Base-by-base conservation (phyloP, 2,888 invertebrate species). In the Cheilosia grossa region DNA sequence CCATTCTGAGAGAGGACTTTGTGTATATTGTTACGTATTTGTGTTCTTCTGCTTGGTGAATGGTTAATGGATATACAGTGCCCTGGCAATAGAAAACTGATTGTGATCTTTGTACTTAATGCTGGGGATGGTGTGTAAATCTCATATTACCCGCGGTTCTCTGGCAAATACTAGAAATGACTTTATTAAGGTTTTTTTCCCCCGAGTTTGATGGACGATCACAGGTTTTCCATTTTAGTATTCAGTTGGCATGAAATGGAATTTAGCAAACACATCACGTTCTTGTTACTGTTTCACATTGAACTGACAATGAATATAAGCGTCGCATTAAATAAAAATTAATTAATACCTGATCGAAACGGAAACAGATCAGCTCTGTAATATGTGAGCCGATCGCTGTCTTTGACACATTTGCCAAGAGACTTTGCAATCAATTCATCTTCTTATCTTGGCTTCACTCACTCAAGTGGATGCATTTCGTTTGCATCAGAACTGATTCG, bases 231-330 rank as follows among this genome's bases (percentile, higher is more conserved):
- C 21, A 33, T 21, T 19, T 66, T 42, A 51, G 37, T 66, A 66
- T 66, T 66, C 66, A 30, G 51, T 51, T n/a, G 24, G 15, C 15
- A 13, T 37, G 4, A 13, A 4, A n/a, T 17, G 42, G 37, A 37
- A 51, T 21, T 66, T 44, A 33, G 37, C 15, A 66, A 66, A 51
- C 9, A 15, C 13, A 19, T 49, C 66, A 66, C 66, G 66, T 51
- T 33, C 21, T 40, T 1, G 37, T 37, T 53, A 51, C 27, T 49
- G 66, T 53, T 19, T 33, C 30, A 51, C 37, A 37, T 27, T 42
- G 24, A 21, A 51, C 24, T 51, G 10, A 21, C 49, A 49, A 13
- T 21, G 49, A 21, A 49, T 13, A 49, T 49, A 21, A 13, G 4
- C 13, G 9, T 19, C 10, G 9, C 2, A 27, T 24, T 51, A 24